These are phyloP conservation scores for Helogale parvula DNA, from an alignment of 2,113 vertebrate species.

Conservation along the genomic window DNA sequence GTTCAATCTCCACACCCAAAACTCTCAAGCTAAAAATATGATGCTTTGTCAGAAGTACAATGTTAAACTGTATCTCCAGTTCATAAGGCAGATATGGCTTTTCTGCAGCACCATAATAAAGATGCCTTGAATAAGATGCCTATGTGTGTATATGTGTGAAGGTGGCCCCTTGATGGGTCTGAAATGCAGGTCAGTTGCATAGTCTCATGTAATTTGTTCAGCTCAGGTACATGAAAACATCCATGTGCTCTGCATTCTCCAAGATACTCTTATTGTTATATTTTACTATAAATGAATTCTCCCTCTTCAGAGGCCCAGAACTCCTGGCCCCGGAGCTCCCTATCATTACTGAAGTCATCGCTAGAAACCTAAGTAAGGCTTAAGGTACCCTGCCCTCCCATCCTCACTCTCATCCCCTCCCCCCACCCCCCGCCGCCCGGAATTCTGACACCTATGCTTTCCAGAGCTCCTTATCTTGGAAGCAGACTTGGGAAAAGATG, in stretches of 20 bases:
- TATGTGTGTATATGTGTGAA: not conserved
- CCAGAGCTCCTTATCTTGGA: not conserved
- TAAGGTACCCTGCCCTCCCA: not conserved
- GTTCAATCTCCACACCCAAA: constrained; percentile 48
- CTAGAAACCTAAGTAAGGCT: not conserved
- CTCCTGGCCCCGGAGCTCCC: not conserved
- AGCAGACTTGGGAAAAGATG: not conserved
- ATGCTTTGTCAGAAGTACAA: constrained; percentile 73
- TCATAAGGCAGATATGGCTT: constrained; percentile 73
- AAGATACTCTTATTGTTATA: not conserved
- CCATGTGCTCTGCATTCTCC: not conserved
- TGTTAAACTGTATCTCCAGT: constrained; percentile 75
- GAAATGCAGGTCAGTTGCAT: not conserved
- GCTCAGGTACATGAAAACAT: not conserved
- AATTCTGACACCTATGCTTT: not conserved
- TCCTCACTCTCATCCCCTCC: not conserved
- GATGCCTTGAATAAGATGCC: not conserved
- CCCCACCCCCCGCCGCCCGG: no score
- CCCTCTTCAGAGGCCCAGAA: not conserved
- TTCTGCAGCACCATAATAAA: constrained; percentile 62
- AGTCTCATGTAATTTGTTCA: constrained; percentile 13
- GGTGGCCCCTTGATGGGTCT: not conserved
- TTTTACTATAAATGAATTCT: not conserved
- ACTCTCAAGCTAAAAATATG: constrained; percentile 59
- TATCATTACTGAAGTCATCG: not conserved